Evolutionary conservation across 2,797 vertebrate species (phyloP).

Genomic region (Lithobates sylvaticus): DNA sequence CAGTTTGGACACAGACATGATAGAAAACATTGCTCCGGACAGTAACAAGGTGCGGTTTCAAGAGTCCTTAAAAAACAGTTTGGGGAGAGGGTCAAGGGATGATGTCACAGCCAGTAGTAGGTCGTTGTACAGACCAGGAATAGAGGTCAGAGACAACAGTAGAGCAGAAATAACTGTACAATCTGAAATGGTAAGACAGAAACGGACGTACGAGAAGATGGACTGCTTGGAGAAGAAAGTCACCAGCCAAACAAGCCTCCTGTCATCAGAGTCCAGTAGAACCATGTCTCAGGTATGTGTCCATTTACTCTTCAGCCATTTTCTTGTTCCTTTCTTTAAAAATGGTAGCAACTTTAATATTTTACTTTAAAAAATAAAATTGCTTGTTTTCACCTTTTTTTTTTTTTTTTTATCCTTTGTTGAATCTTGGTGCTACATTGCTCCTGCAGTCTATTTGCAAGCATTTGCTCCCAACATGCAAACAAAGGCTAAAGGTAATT

Average conservation of each 20-base stretch:
- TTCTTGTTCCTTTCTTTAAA: no score
- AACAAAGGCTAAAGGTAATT: no score
- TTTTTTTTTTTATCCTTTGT: no score
- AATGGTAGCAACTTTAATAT: no score
- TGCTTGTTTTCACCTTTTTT: no score
- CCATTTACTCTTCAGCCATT: no score
- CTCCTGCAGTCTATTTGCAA: neutral
- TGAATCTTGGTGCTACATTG: no score
- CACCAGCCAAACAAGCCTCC: constrained; percentile 80
- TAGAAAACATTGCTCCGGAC: constrained; percentile 72
- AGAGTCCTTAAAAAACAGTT: constrained; percentile 78
- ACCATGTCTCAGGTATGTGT: constrained; percentile 82
- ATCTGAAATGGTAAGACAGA: constrained; percentile 83
- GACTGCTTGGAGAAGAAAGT: constrained; percentile 88
- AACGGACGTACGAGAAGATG: constrained; percentile 91
- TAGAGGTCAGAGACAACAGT: constrained; percentile 66
- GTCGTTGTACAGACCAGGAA: constrained; percentile 75
- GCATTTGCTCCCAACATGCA: neutral
- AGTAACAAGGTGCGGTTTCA: constrained; percentile 80
- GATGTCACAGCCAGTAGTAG: constrained; percentile 75
- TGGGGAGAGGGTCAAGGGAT: constrained; percentile 78
- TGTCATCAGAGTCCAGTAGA: constrained; percentile 76
- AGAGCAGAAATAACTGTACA: constrained; percentile 65
- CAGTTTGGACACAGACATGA: constrained; percentile 78
- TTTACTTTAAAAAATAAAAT: no score